Evolutionary conservation across 2,888 invertebrate species (phyloP).

Genomic region (Copidosoma aretas): DNA sequence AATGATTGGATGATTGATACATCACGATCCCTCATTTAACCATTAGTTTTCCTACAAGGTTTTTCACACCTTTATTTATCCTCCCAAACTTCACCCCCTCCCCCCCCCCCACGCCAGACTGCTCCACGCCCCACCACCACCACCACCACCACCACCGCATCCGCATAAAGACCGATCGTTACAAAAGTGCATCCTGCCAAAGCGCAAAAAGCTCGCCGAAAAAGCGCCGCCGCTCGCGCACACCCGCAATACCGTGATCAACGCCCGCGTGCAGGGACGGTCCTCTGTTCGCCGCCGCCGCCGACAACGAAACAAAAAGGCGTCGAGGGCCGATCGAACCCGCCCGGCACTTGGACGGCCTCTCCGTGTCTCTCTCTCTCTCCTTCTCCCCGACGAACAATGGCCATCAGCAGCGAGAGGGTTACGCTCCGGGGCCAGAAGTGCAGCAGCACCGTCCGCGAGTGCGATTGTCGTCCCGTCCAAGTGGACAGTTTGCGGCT

Average conservation of each 20-base stretch:
- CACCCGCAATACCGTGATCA: conserved; percentile 28
- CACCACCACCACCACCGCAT: too few relatives aligned
- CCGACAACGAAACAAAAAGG: not conserved
- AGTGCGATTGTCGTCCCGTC: conserved; percentile 41
- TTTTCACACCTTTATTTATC: too few relatives aligned
- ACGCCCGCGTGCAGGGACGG: conserved; percentile 12
- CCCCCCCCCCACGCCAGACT: too few relatives aligned
- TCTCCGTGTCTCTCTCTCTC: conserved; percentile 1
- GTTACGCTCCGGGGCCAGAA: conserved; percentile 6
- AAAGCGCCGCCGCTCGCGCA: not conserved
- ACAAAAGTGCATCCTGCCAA: not conserved
- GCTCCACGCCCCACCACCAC: too few relatives aligned
- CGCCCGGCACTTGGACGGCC: not conserved
- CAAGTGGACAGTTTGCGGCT: conserved; percentile 63
- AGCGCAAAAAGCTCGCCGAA: conserved; percentile 7
- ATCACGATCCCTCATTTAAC: too few relatives aligned
- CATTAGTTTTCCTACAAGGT: too few relatives aligned
- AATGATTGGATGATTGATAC: too few relatives aligned
- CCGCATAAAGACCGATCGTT: too few relatives aligned
- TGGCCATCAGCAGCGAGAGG: not conserved
- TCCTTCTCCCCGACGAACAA: conserved; percentile 11
- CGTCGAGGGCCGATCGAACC: conserved; percentile 5
- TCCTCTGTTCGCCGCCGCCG: conserved; percentile 26
- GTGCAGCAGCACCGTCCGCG: not conserved
- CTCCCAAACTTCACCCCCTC: too few relatives aligned